phyloP scores from a whole-genome alignment of 2,888 invertebrate genomes.

The Eudemis profundana region DNA sequence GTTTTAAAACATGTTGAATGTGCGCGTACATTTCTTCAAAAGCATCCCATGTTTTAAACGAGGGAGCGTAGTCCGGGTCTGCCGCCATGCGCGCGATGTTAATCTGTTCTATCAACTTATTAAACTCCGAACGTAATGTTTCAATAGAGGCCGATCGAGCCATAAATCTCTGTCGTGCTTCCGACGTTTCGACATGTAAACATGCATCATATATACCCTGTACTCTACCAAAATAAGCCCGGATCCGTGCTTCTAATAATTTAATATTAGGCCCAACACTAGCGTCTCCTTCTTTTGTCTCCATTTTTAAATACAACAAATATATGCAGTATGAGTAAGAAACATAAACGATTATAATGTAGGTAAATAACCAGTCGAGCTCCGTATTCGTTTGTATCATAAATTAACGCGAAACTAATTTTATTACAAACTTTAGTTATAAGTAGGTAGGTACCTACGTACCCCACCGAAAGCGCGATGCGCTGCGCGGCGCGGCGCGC shows the following conservation, averaged over 20 bases:
- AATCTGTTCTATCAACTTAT: not conserved
- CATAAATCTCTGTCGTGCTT: not conserved
- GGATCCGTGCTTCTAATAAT: conserved; percentile 2
- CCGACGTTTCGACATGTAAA: not conserved
- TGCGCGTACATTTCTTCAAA: conserved; percentile 2
- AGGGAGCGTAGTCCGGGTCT: not conserved
- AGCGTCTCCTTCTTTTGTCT: too few relatives aligned
- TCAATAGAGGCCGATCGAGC: not conserved
- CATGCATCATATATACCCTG: not conserved
- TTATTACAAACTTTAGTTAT: too few relatives aligned
- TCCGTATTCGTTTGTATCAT: too few relatives aligned
- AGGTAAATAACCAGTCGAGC: too few relatives aligned
- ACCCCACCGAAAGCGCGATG: too few relatives aligned
- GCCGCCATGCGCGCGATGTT: conserved; percentile 8
- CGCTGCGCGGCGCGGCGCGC: too few relatives aligned
- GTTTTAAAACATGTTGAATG: conserved; percentile 10
- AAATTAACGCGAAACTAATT: too few relatives aligned
- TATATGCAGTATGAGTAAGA: too few relatives aligned
- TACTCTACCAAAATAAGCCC: conserved; percentile 6
- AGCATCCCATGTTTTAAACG: conserved; percentile 3
- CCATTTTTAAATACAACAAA: too few relatives aligned
- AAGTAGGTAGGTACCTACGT: too few relatives aligned
- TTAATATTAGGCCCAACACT: conserved; percentile 4
- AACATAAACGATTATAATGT: too few relatives aligned
- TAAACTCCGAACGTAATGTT: conserved; percentile 4